Evolutionary conservation across 2,797 vertebrate species (phyloP).

Genomic region (Hoplostethus mediterraneus): DNA sequence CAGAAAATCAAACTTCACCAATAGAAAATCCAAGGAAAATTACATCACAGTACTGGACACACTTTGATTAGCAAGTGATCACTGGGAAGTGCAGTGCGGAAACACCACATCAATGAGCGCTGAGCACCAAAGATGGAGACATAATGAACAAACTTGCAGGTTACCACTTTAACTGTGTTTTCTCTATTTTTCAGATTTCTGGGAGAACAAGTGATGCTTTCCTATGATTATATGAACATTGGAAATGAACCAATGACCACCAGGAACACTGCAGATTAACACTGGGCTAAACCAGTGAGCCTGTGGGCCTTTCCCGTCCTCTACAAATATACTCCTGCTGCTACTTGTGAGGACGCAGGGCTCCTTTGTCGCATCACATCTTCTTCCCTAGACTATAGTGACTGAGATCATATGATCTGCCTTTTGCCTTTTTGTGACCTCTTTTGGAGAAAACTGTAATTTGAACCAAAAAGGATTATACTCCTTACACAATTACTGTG

Average conservation of each 20-base stretch:
- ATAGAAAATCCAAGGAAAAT: too few relatives aligned
- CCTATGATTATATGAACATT: slow-evolving; percentile 29
- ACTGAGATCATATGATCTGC: neutral
- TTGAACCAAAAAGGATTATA: too few relatives aligned
- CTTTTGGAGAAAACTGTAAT: too few relatives aligned
- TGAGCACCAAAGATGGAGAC: too few relatives aligned
- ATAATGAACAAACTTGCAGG: too few relatives aligned
- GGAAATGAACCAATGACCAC: neutral
- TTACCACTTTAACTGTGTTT: neutral
- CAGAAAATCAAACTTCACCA: too few relatives aligned
- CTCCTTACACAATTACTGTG: too few relatives aligned
- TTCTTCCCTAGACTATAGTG: neutral
- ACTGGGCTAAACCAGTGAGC: neutral
- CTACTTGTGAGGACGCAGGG: neutral
- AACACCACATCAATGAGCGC: neutral
- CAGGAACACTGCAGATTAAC: too few relatives aligned
- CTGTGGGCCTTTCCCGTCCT: neutral
- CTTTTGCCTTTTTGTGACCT: neutral
- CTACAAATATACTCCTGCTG: neutral
- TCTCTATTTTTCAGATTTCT: slow-evolving; percentile 38
- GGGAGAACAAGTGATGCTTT: slow-evolving; percentile 28
- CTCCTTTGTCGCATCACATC: neutral
- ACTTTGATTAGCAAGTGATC: too few relatives aligned
- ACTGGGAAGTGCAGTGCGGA: too few relatives aligned
- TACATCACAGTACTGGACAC: too few relatives aligned